Base-by-base conservation (phyloP, 2,888 invertebrate species). In the Netelia inedita region DNA sequence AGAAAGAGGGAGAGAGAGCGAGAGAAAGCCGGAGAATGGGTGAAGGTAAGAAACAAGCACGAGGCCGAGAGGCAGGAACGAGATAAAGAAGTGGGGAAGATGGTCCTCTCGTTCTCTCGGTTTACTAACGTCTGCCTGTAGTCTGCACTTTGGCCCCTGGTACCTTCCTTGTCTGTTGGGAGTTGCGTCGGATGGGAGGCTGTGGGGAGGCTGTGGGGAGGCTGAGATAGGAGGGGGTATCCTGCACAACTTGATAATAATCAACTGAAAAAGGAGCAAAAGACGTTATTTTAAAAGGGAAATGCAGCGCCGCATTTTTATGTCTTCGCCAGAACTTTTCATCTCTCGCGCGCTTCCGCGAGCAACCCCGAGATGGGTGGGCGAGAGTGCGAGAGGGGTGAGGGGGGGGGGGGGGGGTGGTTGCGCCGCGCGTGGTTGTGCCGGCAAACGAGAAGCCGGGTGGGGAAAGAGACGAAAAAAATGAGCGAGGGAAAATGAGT, bases 251-350 rank as follows among this genome's bases (percentile, higher is more conserved):
- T 93, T 93, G 93, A 93, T 93, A 93, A 93, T 92, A 93, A 93
- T 93, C 93, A 93, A 93, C 91, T 92, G 91, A 93, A 93, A 93
- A 92, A 92, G 89, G 89, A 92, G 91, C 90, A 92, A 92, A 91
- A 91, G 92, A 90, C 92, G 91, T 93, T 93, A 93, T 92, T 93
- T 93, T 93, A 93, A 93, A 93, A 93, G 93, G 93, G 92, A 93
- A 93, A 93, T 93, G 93, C 93, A 93, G 92, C 92, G 91, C 90
- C 92, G 93, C 93, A 93, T 93, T 93, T 93, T 93, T 93, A 93
- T 93, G 93, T 93, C 93, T 92, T 93, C 92, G 91, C 92, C 91
- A 92, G 92, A 92, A 92, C 91, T 92, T 93, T 89, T 89, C 89
- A 89, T 89, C 89, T 88, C 86, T 79, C 75, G 85, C 73, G 84